Conservation (phyloP, 2,888 invertebrate species). For the Caenorhabditis virilis region DNA sequence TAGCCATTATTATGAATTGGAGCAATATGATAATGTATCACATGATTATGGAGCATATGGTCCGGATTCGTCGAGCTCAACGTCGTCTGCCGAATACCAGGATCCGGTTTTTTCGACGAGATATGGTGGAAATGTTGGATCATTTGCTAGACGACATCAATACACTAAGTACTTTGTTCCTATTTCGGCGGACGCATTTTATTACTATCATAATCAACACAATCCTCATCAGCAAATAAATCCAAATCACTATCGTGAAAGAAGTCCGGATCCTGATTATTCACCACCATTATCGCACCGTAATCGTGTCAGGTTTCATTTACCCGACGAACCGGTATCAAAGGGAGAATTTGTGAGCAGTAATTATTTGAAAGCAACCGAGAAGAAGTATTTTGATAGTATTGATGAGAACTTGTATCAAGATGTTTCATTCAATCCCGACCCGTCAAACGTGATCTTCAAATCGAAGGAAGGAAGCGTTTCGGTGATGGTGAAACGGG, state of each 20-base stretch:
- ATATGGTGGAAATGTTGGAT: conserved; percentile 19
- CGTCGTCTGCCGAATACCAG: conserved; percentile 45
- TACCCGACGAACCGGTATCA: conserved; percentile 23
- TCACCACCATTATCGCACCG: conserved; percentile 40
- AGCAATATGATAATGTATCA: conserved; percentile 49
- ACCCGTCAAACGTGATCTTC: too few species aligned
- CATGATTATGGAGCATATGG: conserved; percentile 20
- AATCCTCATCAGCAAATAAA: conserved; percentile 8
- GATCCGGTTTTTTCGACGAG: conserved; percentile 34
- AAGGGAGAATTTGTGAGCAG: conserved; percentile 30
- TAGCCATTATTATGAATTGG: conserved; percentile 26
- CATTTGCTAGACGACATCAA: conserved; percentile 19
- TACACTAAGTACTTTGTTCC: conserved; percentile 28
- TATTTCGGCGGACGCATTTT: conserved; percentile 28
- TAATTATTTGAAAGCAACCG: conserved; percentile 5
- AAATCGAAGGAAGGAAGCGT: conserved; percentile 17
- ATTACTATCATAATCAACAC: conserved; percentile 29
- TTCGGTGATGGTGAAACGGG: conserved; percentile 22
- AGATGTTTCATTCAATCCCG: too few species aligned
- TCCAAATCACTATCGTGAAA: conserved; percentile 15
- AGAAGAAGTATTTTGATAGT: conserved; percentile 10
- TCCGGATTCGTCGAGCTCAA: conserved; percentile 29
- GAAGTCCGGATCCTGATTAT: conserved; percentile 49
- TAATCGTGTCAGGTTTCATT: conserved; percentile 41
- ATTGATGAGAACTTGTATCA: too few species aligned